A percentile compares a stretch with the other conserved stretches of the same genome.
phyloP scores from a whole-genome alignment of 2,888 invertebrate species.

The Habroteleia sp. region DNA sequence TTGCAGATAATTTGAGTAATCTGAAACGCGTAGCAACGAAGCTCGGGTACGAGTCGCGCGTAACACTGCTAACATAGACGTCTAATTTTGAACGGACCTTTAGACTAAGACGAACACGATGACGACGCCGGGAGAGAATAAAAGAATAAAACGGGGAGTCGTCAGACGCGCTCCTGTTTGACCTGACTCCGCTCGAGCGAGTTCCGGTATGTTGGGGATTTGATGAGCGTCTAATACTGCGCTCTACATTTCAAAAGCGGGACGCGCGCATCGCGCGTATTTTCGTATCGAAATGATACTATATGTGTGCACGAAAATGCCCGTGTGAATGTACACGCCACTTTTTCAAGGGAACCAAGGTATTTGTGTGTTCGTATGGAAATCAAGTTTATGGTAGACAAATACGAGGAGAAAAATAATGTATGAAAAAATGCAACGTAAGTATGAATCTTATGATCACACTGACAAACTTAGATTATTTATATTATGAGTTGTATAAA shows the following conservation, averaged over 20 bases:
- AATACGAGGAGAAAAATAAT: no score
- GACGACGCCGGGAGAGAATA: conserved; percentile 21
- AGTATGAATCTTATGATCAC: no score
- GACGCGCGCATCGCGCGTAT: conserved; percentile 28
- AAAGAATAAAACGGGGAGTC: conserved; percentile 35
- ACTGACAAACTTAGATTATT: no score
- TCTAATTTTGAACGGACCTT: conserved; percentile 59
- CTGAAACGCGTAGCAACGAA: conserved; percentile 42
- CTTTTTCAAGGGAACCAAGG: no score
- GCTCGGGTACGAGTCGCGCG: conserved; percentile 44
- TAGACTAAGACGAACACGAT: conserved; percentile 38
- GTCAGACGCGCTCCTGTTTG: conserved; percentile 39
- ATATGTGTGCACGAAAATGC: no score
- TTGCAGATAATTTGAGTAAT: conserved; percentile 47
- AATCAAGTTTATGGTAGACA: no score
- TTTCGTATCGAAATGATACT: conserved; percentile 37
- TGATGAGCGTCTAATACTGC: conserved; percentile 56
- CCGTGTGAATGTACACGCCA: no score
- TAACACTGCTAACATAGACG: conserved; percentile 38
- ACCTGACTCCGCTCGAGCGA: conserved; percentile 39
- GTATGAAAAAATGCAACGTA: no score
- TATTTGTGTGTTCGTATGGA: no score
- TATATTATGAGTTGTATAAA: no score
- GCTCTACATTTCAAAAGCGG: conserved; percentile 53
- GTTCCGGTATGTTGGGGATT: conserved; percentile 60